Conservation (phyloP, 2,113 vertebrate species). For the Engraulis encrasicolus region DNA sequence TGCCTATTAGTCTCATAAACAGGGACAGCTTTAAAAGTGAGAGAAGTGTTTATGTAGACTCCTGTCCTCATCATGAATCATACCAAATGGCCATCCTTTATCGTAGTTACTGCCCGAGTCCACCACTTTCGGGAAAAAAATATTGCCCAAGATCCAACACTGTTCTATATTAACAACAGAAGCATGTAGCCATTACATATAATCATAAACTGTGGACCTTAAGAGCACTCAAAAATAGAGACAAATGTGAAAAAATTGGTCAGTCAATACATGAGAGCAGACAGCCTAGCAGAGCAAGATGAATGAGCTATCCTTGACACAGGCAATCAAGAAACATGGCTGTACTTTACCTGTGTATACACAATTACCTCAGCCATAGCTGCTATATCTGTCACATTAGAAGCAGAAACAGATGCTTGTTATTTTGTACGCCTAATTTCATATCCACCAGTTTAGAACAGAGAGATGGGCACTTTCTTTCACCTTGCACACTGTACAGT, state of each 20-base stretch:
- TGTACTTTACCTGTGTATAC: slow-evolving; percentile 37
- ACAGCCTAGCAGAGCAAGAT: slow-evolving; percentile 29
- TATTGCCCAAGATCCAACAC: neutral
- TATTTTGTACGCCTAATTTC: slow-evolving; percentile 24
- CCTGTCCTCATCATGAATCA: neutral
- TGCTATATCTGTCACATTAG: slow-evolving; percentile 41
- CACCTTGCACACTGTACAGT: no score
- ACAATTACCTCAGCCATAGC: no score
- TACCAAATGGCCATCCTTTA: neutral
- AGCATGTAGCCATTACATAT: no score
- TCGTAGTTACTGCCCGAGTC: neutral
- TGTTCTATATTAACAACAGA: neutral
- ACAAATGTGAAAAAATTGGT: no score
- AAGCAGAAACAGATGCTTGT: slow-evolving; percentile 26
- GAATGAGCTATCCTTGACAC: slow-evolving; percentile 44
- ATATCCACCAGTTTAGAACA: neutral
- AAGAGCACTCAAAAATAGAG: no score
- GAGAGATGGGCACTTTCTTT: no score
- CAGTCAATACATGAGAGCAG: no score
- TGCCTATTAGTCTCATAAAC: neutral
- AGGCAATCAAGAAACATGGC: slow-evolving; percentile 36
- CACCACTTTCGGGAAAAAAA: neutral
- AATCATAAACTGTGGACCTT: no score
- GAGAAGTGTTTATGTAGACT: neutral
- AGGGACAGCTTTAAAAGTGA: neutral